phyloP scores from a whole-genome alignment of 1,140 invertebrate species.

The Drosophila nigrodunni region DNA sequence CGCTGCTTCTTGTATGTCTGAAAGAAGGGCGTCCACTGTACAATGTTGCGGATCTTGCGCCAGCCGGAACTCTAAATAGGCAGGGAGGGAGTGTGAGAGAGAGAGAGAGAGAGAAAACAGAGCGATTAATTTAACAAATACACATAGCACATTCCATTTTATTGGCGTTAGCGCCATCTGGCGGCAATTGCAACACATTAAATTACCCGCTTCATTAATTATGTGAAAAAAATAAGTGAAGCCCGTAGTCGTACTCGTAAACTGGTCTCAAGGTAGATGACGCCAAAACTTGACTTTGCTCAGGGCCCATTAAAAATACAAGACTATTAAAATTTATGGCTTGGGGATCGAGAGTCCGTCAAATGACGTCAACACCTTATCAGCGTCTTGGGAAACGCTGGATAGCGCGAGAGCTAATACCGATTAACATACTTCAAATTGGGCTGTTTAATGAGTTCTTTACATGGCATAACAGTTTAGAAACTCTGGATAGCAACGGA shows the following conservation, averaged over 20 bases:
- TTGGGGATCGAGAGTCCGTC: background rate
- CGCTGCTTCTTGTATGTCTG: slow-evolving; percentile 98
- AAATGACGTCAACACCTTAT: slow-evolving; percentile 25
- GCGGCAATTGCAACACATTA: background rate
- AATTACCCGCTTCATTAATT: background rate
- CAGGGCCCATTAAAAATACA: slow-evolving; percentile 11
- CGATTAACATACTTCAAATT: background rate
- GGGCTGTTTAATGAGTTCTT: too few relatives aligned
- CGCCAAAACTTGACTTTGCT: background rate
- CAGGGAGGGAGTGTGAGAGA: background rate
- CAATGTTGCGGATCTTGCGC: slow-evolving; percentile 96
- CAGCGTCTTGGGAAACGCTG: slow-evolving; percentile 5
- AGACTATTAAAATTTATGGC: slow-evolving; percentile 26
- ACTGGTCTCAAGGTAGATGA: background rate
- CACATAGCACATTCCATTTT: background rate
- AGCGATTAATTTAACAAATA: background rate
- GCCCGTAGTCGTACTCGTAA: background rate
- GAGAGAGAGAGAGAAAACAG: background rate
- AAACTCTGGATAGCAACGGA: too few relatives aligned
- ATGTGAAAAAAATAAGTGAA: background rate
- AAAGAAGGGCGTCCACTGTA: slow-evolving; percentile 98
- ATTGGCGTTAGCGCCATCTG: background rate
- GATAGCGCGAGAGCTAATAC: background rate
- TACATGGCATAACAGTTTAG: too few relatives aligned
- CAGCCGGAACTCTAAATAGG: slow-evolving; percentile 93